Evolutionary conservation across 2,888 invertebrate genomes (phyloP).

Genomic region (Seira sanloemensis): DNA sequence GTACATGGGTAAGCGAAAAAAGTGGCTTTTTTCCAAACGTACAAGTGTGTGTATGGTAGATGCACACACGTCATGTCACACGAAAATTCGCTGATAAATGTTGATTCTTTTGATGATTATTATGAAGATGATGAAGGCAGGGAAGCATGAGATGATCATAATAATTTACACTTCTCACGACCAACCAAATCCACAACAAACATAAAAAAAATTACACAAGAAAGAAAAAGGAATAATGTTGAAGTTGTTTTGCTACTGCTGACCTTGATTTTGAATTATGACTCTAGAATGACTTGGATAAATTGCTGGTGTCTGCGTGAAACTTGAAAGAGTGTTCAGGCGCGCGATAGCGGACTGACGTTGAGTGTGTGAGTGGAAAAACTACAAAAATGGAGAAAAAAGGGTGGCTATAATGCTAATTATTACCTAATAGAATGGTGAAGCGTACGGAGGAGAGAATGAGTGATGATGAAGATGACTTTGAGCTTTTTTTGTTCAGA

Average conservation of each 20-base stretch:
- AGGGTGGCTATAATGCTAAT: slow-evolving; percentile 25
- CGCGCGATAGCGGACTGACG: neutral
- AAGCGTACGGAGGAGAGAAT: too few relatives aligned
- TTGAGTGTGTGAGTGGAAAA: too few relatives aligned
- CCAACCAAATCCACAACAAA: neutral
- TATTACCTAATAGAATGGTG: slow-evolving; percentile 37
- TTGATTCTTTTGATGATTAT: too few relatives aligned
- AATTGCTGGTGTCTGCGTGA: slow-evolving; percentile 25
- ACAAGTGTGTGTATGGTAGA: too few relatives aligned
- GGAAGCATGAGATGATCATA: too few relatives aligned
- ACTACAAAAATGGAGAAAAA: neutral
- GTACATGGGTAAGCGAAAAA: neutral
- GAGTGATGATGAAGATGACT: neutral
- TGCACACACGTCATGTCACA: neutral
- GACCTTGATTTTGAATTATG: slow-evolving; percentile 62
- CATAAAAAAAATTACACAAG: too few relatives aligned
- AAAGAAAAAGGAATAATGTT: too few relatives aligned
- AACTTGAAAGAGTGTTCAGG: neutral
- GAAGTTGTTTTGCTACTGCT: slow-evolving; percentile 45
- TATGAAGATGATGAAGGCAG: slow-evolving; percentile 20
- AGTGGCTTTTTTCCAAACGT: too few relatives aligned
- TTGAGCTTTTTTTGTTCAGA: neutral
- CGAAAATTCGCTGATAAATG: too few relatives aligned
- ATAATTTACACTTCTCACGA: slow-evolving; percentile 20
- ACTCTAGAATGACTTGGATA: slow-evolving; percentile 50